Evolutionary conservation across 2,113 vertebrate species (phyloP), one percentile per base, ranked within the genome.

Genomic region (Chloroceryle aenea): DNA sequence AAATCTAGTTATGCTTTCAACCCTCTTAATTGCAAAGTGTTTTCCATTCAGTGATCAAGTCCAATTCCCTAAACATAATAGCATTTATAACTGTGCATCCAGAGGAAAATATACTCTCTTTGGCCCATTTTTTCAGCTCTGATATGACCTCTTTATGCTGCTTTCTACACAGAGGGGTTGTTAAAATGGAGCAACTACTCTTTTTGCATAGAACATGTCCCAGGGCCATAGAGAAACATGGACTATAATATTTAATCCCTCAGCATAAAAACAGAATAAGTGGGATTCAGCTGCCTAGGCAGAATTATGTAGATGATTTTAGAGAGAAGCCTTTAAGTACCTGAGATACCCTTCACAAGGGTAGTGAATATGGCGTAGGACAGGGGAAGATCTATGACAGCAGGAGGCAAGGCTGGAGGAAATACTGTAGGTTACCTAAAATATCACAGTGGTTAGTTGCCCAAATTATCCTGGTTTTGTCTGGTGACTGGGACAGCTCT

Each of bases 71-170:
- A 89, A 96, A 89, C 85, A 89, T 96, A 93, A 87, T 85, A 94
- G 87, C 90, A 97, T 95, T 97, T 97, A 92, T 97, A 92, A 90
- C 73, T 93, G 83, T 94, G 88, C 83, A 95, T 96, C 88, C 66
- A 92, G 86, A 95, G 85, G 88, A 96, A 93, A 89, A 95, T 95
- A 68, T 34, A 58, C 75, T 86, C 83, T 90, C 86, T 93, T 95
- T 94, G 76, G 90, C 90, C 86, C 96, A 95, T 50, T 96, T 92
- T 92, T 96, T 92, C 83, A 78, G 43, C 80, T 95, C 43, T 48
- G 66, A 42, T 87, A 48, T 89, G 88, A 85, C 83, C 88, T 84
- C 66, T 90, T 94, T 94, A 78, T 79, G 30, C 48, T 82, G 45
- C 11, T 47, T 94, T 93, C 90, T 89, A 56, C 88, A 50, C 90